A percentile compares a stretch with the other conserved stretches of the same genome.
Evolutionary conservation across 1,140 invertebrate species (phyloP).

Genomic region (Bombus soroeensis): DNA sequence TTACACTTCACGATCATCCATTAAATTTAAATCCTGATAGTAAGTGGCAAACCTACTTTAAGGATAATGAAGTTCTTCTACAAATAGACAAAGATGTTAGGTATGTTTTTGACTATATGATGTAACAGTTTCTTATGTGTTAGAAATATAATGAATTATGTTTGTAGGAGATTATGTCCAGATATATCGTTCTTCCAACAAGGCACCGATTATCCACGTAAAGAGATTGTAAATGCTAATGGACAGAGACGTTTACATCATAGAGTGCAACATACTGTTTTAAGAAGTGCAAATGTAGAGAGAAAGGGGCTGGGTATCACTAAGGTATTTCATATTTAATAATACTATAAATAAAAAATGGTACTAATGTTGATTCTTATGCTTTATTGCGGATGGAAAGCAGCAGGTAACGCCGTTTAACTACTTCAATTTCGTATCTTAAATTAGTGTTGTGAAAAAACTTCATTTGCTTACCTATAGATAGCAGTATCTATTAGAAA

Average conservation of each 20-base stretch:
- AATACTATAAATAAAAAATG: constrained; percentile 11
- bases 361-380: constrained; percentile 37
- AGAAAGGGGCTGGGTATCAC: constrained; percentile 94
- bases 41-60: constrained; percentile 96
- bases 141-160: constrained; percentile 21
- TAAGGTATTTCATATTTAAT: constrained; percentile 86
- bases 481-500: constrained; percentile 86
- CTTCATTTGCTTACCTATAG: constrained; percentile 74
- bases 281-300: constrained; percentile 94
- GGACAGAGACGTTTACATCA: constrained; percentile 92
- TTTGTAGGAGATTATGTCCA: constrained; percentile 92
- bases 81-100: constrained; percentile 99
- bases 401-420: constrained; percentile 76
- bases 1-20: constrained; percentile 90
- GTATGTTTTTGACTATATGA: constrained; percentile 74
- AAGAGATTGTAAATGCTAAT: constrained; percentile 88
- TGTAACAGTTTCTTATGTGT: background rate
- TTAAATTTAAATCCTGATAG: constrained; percentile 97
- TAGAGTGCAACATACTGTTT: constrained; percentile 92
- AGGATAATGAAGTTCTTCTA: constrained; percentile 97
- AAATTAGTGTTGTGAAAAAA: background rate
- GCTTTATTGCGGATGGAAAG: constrained; percentile 68
- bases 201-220: constrained; percentile 93
- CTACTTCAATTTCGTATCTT: background rate
- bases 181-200: constrained; percentile 99